Conservation (phyloP, 92 coral and sea anemone genomes). For the Heliopora coerulea region DNA sequence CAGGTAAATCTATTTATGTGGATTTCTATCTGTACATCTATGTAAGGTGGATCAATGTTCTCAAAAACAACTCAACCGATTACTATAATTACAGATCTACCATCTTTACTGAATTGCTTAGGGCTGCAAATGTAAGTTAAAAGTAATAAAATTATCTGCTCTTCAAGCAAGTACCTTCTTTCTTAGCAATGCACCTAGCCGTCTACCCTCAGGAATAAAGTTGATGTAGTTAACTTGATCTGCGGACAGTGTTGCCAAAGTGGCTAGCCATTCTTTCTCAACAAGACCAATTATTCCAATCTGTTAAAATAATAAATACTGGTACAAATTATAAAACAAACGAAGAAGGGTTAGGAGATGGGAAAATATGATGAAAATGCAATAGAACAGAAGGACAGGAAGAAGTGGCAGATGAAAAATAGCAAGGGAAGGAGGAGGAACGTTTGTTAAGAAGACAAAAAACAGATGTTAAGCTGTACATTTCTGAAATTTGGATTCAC, state of each 20-base stretch:
- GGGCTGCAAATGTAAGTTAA: no score
- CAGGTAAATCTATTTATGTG: no score
- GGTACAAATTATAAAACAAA: background rate
- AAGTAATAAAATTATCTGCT: no score
- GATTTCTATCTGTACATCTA: no score
- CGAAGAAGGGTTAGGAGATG: background rate
- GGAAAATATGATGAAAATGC: background rate
- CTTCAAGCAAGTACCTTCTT: constrained; percentile 66
- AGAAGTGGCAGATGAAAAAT: constrained; percentile 4
- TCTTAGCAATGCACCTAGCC: constrained; percentile 69
- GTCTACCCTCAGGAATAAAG: constrained; percentile 74
- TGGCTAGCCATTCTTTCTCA: constrained; percentile 96
- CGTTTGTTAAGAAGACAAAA: background rate
- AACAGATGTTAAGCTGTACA: no score
- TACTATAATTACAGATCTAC: no score
- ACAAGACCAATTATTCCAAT: constrained; percentile 94
- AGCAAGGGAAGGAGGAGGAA: background rate
- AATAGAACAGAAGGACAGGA: background rate
- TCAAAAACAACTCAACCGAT: no score
- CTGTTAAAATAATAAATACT: constrained; percentile 38
- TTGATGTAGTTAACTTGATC: constrained; percentile 84
- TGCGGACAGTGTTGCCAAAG: constrained; percentile 90
- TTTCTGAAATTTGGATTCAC: constrained; percentile 36
- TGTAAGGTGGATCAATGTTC: no score
- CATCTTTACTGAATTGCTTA: no score